Percentiles rank a stretch among this genome's conserved stretches.
Evolutionary conservation across 2,888 invertebrate species (phyloP).

Genomic region (Leptothorax acervorum): DNA sequence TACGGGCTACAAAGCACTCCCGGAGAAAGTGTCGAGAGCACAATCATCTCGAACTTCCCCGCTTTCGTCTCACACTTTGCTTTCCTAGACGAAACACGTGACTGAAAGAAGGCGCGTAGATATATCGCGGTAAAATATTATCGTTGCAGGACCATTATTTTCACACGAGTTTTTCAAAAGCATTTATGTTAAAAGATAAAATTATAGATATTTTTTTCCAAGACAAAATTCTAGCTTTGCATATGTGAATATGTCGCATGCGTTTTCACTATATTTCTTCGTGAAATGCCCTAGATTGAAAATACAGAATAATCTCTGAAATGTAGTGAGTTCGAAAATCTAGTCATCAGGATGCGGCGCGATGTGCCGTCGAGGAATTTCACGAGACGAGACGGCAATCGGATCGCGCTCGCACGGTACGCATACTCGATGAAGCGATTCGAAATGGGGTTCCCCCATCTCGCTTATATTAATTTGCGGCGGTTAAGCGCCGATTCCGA

Average conservation of each 20-base stretch:
- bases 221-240: not conserved
- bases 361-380: conserved; percentile 67
- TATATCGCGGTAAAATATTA: not conserved
- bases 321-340: conserved; percentile 61
- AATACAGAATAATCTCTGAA: conserved; percentile 28
- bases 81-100: conserved; percentile 11
- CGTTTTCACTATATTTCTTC: not conserved
- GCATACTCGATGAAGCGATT: conserved; percentile 76
- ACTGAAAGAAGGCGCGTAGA: conserved; percentile 5
- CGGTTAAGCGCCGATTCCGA: conserved; percentile 74
- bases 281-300: not conserved
- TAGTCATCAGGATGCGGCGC: conserved; percentile 71
- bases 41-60: conserved; percentile 65
- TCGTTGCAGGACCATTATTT: not conserved
- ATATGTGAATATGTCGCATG: not conserved
- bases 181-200: not conserved
- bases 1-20: conserved; percentile 75
- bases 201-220: too few relatives aligned
- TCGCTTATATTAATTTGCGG: conserved; percentile 79
- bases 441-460: conserved; percentile 49
- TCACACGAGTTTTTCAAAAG: not conserved
- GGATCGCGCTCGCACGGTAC: conserved; percentile 72
- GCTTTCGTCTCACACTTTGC: conserved; percentile 29
- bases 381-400: conserved; percentile 75
- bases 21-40: conserved; percentile 67